These are phyloP conservation scores for Hypomecis punctinalis DNA, from an alignment of 2,888 invertebrate genomes.

Conservation along the genomic window DNA sequence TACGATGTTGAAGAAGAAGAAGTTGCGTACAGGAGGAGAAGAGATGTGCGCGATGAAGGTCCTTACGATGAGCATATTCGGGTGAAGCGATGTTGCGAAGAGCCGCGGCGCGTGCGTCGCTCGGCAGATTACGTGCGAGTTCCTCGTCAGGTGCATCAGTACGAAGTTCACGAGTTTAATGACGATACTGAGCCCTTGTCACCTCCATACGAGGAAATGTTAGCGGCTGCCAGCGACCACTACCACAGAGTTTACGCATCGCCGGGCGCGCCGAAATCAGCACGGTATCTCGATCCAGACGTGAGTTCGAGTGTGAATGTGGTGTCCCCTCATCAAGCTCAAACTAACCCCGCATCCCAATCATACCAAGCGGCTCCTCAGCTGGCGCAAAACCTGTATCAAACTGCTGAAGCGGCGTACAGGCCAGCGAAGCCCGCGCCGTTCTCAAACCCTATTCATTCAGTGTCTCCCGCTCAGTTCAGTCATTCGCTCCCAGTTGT, in stretches of 20 bases:
- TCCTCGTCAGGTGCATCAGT: conserved; percentile 72
- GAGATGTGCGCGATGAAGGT: conserved; percentile 59
- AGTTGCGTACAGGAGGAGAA: conserved; percentile 51
- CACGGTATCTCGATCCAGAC: conserved; percentile 42
- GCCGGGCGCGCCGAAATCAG: conserved; percentile 36
- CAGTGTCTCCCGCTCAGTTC: conserved; percentile 39
- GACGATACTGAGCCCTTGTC: conserved; percentile 61
- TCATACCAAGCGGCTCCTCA: conserved; percentile 15
- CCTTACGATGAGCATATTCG: conserved; percentile 67
- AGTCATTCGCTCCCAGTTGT: conserved; percentile 38
- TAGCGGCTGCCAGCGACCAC: conserved; percentile 77
- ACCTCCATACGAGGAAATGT: conserved; percentile 75
- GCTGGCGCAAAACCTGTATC: not conserved
- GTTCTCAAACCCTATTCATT: conserved; percentile 22
- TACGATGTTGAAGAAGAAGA: conserved; percentile 70
- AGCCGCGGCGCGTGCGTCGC: conserved; percentile 48
- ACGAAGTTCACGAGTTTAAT: conserved; percentile 73
- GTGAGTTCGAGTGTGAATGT: conserved; percentile 38
- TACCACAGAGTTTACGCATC: conserved; percentile 70
- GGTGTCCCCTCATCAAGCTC: conserved; percentile 14
- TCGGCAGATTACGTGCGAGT: conserved; percentile 56
- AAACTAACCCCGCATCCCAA: conserved; percentile 6
- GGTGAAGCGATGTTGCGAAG: conserved; percentile 63
- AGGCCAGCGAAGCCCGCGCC: conserved; percentile 32
- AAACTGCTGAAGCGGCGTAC: conserved; percentile 20